phyloP scores from a whole-genome alignment of 2,113 vertebrate genomes.

The Heterocephalus glaber region DNA sequence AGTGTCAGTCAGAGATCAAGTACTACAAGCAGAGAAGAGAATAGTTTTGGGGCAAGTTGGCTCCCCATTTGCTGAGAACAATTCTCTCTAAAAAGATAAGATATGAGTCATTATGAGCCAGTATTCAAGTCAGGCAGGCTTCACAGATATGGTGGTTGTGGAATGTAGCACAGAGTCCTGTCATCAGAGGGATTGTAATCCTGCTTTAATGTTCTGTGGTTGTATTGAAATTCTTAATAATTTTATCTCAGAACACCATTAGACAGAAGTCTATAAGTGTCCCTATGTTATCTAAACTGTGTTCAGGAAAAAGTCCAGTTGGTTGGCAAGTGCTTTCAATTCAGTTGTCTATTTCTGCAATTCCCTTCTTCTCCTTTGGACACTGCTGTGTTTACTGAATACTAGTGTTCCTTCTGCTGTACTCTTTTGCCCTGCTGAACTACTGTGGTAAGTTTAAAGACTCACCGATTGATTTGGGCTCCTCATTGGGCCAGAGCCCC shows the following conservation, averaged over 20 bases:
- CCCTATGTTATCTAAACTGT: neutral
- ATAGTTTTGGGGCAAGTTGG: neutral
- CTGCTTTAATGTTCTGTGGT: neutral
- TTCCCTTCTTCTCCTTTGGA: neutral
- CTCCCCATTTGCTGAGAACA: neutral
- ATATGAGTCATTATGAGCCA: neutral
- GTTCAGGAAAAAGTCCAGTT: neutral
- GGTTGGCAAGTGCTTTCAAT: neutral
- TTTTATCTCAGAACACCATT: neutral
- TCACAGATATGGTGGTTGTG: neutral
- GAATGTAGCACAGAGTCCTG: neutral
- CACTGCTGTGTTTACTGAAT: neutral
- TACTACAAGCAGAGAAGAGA: neutral
- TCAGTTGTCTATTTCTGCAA: neutral
- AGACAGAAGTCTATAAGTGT: neutral
- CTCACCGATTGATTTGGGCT: neutral
- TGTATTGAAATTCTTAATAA: neutral
- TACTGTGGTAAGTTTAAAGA: neutral
- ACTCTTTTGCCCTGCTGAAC: neutral
- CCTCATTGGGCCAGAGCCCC: neutral
- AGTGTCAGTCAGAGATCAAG: neutral
- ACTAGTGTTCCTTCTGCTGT: neutral
- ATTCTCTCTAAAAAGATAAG: neutral
- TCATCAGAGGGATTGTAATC: neutral
- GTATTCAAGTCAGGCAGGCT: neutral